These are phyloP conservation scores for Muntiacus reevesi DNA, from an alignment of 2,113 vertebrate genomes.

Conservation along the genomic window DNA sequence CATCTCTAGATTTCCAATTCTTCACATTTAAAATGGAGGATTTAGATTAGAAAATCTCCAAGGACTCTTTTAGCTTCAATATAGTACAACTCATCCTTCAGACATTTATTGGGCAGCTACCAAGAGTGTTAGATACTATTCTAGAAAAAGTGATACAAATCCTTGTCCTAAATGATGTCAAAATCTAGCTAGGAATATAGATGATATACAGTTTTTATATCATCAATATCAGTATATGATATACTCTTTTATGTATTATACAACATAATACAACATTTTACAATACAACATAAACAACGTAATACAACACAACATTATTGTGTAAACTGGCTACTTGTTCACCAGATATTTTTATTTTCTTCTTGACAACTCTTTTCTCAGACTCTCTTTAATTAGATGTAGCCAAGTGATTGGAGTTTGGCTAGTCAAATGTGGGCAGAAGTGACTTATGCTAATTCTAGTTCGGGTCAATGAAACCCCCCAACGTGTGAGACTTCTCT, in stretches of 20 bases:
- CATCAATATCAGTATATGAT: neutral
- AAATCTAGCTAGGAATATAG: neutral
- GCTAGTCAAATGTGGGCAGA: neutral
- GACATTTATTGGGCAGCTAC: conserved; percentile 35
- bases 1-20: conserved; percentile 17
- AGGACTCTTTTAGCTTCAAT: conserved; percentile 33
- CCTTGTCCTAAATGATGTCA: neutral
- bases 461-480: neutral
- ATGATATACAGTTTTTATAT: neutral
- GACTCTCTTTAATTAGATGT: neutral
- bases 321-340: neutral
- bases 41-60: conserved; percentile 40
- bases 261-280: neutral
- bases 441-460: neutral
- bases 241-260: neutral
- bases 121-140: neutral
- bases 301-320: neutral
- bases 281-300: neutral
- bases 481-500: neutral
- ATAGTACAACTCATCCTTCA: neutral
- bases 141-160: neutral
- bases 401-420: neutral
- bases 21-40: conserved; percentile 40
- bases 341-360: neutral
- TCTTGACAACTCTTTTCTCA: neutral